Evolutionary conservation across 1,140 invertebrate species (phyloP), one percentile per base, ranked within the genome.

Genomic region (Cydia pomonella): DNA sequence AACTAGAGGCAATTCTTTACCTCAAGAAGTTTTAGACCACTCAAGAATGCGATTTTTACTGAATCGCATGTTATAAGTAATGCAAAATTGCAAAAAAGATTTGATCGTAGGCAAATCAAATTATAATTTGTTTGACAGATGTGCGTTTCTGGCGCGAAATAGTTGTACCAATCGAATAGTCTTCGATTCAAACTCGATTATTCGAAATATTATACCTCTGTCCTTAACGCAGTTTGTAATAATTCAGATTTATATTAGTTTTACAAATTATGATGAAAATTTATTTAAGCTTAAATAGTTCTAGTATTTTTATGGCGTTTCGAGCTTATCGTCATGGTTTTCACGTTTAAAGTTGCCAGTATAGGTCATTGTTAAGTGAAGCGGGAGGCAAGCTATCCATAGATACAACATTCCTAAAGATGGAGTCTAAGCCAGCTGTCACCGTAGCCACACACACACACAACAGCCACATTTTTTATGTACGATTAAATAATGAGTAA

Each of bases 81-180:
- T 33, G 64, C 64, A 33, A 33, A 69, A 69, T 69, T 69, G 64
- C 64, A 38, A 69, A 33, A 69, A 69, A 33, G 33, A 69, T 21
- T 33, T 38, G 64, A 69, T 33, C 27, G 29, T 18, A n/a, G 6
- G 27, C 23, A 33, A 64, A 64, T 33, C 12, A n/a, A 69, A 69
- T 10, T n/a, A 75, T 63, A 74, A 72, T 73, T 79, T 50, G 47
- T 50, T 78, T 84, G 80, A 84, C 80, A 74, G 75, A 73, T 77
- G 79, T 74, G 77, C 79, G 75, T 80, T 87, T 87, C 81, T 87
- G 84, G 86, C 86, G 85, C 85, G 85, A 87, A 87, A 63, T 47
- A 72, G 1, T 25, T n/a, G 10, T 33, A 59, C 10, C 33, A 18
- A 38, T 33, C 64, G 29, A 69, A 38, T 38, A n/a, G 10, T 13